Evolutionary conservation across 2,888 invertebrate genomes (phyloP).

Genomic region (Drosophila demipolita): DNA sequence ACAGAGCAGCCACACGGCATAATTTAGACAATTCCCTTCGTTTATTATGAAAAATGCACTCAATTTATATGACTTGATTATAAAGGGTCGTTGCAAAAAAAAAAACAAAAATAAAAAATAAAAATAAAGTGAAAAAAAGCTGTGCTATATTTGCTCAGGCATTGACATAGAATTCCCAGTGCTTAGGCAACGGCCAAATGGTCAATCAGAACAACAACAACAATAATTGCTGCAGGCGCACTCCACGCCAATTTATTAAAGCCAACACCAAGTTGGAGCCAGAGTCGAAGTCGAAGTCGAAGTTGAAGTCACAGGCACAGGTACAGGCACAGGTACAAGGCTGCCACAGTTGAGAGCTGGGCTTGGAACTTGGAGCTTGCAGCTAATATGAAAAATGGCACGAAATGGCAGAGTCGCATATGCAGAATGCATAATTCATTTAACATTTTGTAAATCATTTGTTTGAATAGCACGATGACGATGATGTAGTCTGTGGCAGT

Average conservation of each 20-base stretch:
- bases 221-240: constrained; percentile 68
- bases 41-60: constrained; percentile 78
- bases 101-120: neutral
- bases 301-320: constrained; percentile 2
- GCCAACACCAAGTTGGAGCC: constrained; percentile 66
- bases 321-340: constrained; percentile 12
- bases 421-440: constrained; percentile 82
- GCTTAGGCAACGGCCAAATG: constrained; percentile 45
- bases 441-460: constrained; percentile 83
- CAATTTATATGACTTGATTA: constrained; percentile 80
- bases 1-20: constrained; percentile 55
- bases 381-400: constrained; percentile 68
- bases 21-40: constrained; percentile 78
- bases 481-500: constrained; percentile 50
- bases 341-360: neutral
- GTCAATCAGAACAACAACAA: constrained; percentile 32
- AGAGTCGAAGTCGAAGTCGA: constrained; percentile 27
- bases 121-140: constrained; percentile 7
- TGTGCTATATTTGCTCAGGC: constrained; percentile 68
- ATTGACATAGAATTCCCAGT: constrained; percentile 57
- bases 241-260: constrained; percentile 80
- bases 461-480: constrained; percentile 80
- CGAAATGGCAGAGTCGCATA: constrained; percentile 66
- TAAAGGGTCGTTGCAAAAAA: constrained; percentile 56
- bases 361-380: neutral